Base-by-base conservation (phyloP, 2,113 vertebrate species). In the pig (Sus scrofa) region DNA sequence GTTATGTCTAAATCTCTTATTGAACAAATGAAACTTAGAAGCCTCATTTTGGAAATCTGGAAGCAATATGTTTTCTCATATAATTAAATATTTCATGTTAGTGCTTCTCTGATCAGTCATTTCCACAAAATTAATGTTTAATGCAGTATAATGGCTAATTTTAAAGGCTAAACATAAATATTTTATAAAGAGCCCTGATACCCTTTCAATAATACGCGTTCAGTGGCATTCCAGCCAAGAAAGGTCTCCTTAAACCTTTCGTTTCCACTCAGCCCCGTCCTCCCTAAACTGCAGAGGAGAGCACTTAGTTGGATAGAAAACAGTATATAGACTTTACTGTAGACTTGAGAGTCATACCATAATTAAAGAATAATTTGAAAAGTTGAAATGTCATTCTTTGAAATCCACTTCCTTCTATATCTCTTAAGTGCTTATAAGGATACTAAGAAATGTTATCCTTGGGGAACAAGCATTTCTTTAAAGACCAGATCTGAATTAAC, bases 71-170 rank as follows among this genome's bases (percentile, higher is more conserved):
- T 83, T 84, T 91, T 84, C 70, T 77, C 15, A 52, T 73, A 32
- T 75, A 89, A 52, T 92, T 97, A 19, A 82, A 63, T 88, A 86
- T 94, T 82, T 91, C n/a, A 54, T 94, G 50, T 60, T 95, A 65
- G 11, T 84, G 20, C 50, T 74, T 67, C 44, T 32, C n/a, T 68
- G 32, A 58, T 54, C 22, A 83, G 20, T 63, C 14, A 62, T 87
- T 93, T 96, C 60, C 27, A 86, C 58, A 63, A 32, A 52, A 71
- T 91, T 93, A 91, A 91, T 93, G 7, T 89, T 92, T 89, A 89
- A 65, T 89, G 52, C 26, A 73, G 16, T 73, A 2, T 82, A 89
- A 52, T 91, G 56, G 27, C 70, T 95, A 93, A 83, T 89, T 95
- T 84, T 91, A 27, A 65, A 91, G 74, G 39, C 37, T 71, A 78